Evolutionary conservation across 2,888 invertebrate genomes (phyloP), one percentile per base, ranked within the genome.

Genomic region (Zaprionus bogoriensis): DNA sequence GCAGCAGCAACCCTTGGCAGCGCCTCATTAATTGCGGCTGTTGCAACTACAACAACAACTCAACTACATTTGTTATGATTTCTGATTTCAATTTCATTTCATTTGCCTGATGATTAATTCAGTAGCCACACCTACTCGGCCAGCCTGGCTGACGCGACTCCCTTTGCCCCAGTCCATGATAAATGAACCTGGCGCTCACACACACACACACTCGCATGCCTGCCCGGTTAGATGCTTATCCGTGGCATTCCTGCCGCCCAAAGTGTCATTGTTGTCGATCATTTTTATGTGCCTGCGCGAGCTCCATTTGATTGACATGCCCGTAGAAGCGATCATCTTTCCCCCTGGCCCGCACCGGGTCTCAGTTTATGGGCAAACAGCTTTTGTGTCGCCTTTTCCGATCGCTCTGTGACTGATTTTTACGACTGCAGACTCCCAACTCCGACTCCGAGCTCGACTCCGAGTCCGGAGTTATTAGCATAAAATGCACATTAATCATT

Each of bases 211-310:
- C 39, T 28, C 20, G 17, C 12, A 14, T 44, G 25, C 25, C 48
- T 23, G 25, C 30, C 50, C 59, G 59, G 42, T 52, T 50, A 67
- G 82, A 82, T 82, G 57, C 44, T 84, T 82, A 82, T 82, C 82
- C 72, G 82, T 78, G 84, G 76, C 84, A 82, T 82, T 82, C 82
- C 84, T 77, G 84, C 82, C 82, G 84, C 84, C 82, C 85, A 83
- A 79, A 77, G 85, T 81, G 82, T 82, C 82, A 82, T 83, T 83
- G 82, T 79, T 83, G 85, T 83, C 85, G 82, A 83, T 83, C 82
- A 82, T 82, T 83, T 83, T 82, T 77, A 81, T 78, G 73, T 66
- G 67, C 25, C 60, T 64, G 60, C 32, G 30, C 50, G 47, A 42
- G 54, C 60, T 47, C 30, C 66, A 64, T 67, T 74, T 83, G 82